A percentile compares a stretch with the other conserved stretches of the same genome.
phyloP scores from a whole-genome alignment of 1,140 invertebrate genomes.

The Lepidotrigona ventralis region DNA sequence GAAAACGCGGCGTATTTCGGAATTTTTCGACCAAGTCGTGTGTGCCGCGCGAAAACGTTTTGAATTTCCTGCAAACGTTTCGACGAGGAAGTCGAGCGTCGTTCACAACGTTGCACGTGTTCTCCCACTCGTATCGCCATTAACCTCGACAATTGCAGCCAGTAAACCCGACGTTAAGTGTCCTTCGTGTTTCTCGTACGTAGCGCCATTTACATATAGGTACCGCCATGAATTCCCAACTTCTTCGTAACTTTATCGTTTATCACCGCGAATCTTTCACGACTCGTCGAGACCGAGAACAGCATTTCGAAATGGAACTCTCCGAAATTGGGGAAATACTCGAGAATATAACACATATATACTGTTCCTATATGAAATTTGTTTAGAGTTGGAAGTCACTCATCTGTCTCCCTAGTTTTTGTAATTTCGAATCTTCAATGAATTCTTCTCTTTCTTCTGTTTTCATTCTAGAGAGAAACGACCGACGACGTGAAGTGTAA shows the following conservation, averaged over 20 bases:
- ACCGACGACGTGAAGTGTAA: too few species aligned
- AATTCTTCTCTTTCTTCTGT: too few species aligned
- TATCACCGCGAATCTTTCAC: background rate
- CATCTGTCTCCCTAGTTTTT: too few species aligned
- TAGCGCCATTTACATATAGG: background rate
- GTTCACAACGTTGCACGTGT: constrained; percentile 10
- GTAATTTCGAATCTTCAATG: too few species aligned
- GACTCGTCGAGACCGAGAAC: too few species aligned
- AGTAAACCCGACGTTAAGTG: constrained; percentile 12
- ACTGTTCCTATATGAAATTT: too few species aligned
- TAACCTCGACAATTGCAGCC: constrained; percentile 18
- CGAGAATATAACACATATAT: too few species aligned
- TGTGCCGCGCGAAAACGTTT: background rate
- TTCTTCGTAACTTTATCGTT: background rate
- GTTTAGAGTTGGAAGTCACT: too few species aligned
- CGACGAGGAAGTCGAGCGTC: background rate
- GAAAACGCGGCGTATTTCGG: background rate
- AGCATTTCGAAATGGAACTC: too few species aligned
- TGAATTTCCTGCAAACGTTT: background rate
- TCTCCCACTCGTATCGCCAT: constrained; percentile 11
- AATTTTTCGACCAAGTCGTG: background rate
- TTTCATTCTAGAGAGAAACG: too few species aligned
- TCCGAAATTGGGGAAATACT: too few species aligned
- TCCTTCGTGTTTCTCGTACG: background rate
- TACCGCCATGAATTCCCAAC: background rate